Conservation (phyloP, 2,888 invertebrate genomes). For the Amiota communis region DNA sequence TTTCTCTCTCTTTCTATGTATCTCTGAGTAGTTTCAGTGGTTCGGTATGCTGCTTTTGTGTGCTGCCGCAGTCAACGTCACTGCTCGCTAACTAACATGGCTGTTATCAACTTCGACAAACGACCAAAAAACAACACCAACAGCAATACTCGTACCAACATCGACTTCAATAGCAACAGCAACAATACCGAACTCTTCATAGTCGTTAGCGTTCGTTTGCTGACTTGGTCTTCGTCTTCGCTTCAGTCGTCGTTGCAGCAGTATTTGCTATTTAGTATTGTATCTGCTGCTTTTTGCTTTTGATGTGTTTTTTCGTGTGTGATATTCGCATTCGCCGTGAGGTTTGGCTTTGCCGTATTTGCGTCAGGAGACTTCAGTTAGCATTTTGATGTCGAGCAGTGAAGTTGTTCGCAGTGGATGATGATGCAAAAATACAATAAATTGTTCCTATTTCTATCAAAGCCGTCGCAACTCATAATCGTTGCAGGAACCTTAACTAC, state of each 20-base stretch:
- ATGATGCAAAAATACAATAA: background rate
- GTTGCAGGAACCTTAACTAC: slow-evolving; percentile 34
- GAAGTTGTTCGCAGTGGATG: slow-evolving; percentile 49
- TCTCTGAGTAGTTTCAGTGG: background rate
- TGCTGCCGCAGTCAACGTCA: background rate
- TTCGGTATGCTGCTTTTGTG: background rate
- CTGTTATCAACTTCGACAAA: slow-evolving; percentile 57
- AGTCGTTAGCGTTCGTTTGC: slow-evolving; percentile 29
- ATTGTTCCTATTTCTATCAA: background rate
- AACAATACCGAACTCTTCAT: slow-evolving; percentile 36
- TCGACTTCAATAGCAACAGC: slow-evolving; percentile 40
- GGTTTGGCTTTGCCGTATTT: slow-evolving; percentile 47
- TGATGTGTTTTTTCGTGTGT: slow-evolving; percentile 15
- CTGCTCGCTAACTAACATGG: slow-evolving; percentile 48
- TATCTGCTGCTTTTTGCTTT: slow-evolving; percentile 35
- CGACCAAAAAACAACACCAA: slow-evolving; percentile 8
- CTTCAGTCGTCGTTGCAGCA: slow-evolving; percentile 33
- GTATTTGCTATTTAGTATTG: slow-evolving; percentile 20
- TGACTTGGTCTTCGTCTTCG: slow-evolving; percentile 34
- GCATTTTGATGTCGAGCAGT: slow-evolving; percentile 60
- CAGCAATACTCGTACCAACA: background rate
- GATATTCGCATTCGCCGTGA: slow-evolving; percentile 47
- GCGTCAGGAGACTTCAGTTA: slow-evolving; percentile 58
- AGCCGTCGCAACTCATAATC: slow-evolving; percentile 44
- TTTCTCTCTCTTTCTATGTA: no score